A percentile compares a stretch with the other conserved stretches of the same genome.
Conservation (phyloP, 1,140 invertebrate species). For the Helicoverpa zea region DNA sequence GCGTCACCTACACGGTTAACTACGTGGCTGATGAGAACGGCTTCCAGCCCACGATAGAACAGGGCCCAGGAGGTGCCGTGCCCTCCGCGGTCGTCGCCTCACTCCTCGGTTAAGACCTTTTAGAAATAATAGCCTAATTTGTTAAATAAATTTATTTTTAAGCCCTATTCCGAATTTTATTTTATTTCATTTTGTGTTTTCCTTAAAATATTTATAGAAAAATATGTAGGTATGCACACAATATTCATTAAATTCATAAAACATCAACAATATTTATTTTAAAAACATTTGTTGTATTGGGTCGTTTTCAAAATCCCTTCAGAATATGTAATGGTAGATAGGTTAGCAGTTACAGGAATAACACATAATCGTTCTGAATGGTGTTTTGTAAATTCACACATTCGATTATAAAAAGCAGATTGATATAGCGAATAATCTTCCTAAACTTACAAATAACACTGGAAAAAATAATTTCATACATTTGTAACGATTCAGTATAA, state of each 20-base stretch:
- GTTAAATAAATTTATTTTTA: constrained; percentile 30
- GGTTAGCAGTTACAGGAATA: too few species aligned
- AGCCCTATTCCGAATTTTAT: constrained; percentile 1
- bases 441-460: too few species aligned
- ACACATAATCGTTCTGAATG: too few species aligned
- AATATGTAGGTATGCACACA: too few species aligned
- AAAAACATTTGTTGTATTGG: too few species aligned
- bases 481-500: too few species aligned
- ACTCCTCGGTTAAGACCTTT: constrained; percentile 78
- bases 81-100: constrained; percentile 68
- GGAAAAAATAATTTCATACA: too few species aligned
- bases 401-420: too few species aligned
- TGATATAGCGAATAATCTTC: too few species aligned
- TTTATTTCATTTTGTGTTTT: not conserved
- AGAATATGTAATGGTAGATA: not conserved
- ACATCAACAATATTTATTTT: too few species aligned
- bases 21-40: constrained; percentile 93
- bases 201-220: not conserved
- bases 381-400: too few species aligned
- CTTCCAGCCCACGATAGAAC: constrained; percentile 87
- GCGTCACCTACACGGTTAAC: constrained; percentile 87
- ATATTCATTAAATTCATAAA: not conserved
- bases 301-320: too few species aligned
- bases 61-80: constrained; percentile 88
- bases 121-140: constrained; percentile 53